Evolutionary conservation across 2,797 vertebrate genomes (phyloP).

Genomic region (Halcyon chelicuti): DNA sequence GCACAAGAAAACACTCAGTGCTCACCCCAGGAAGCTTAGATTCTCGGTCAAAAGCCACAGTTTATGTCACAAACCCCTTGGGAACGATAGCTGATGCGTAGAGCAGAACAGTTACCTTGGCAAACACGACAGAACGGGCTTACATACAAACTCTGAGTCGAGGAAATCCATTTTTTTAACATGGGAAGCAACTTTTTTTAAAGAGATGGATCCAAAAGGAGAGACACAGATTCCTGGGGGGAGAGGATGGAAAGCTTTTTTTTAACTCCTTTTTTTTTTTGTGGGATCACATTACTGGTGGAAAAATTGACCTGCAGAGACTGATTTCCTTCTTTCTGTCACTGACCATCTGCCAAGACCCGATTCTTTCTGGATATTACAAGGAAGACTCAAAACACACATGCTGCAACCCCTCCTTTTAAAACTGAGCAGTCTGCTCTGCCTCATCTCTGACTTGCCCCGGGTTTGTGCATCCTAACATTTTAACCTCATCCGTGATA

Average conservation of each 20-base stretch:
- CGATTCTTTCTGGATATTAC: neutral
- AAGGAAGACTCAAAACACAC: neutral
- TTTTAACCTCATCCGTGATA: neutral
- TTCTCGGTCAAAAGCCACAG: slow-evolving; percentile 34
- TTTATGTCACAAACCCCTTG: slow-evolving; percentile 29
- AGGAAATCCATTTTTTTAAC: slow-evolving; percentile 14
- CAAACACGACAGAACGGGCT: neutral
- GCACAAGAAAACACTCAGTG: neutral
- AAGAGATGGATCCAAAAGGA: neutral
- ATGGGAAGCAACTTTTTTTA: neutral
- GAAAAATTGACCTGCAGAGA: slow-evolving; percentile 57
- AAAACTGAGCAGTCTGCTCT: neutral
- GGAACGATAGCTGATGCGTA: accelerated
- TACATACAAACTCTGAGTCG: neutral
- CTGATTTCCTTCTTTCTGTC: slow-evolving; percentile 15
- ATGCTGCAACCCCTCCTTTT: neutral
- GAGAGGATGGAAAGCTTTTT: neutral
- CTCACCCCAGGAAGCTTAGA: neutral
- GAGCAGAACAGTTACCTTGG: neutral
- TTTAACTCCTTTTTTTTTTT: neutral
- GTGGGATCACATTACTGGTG: slow-evolving; percentile 2
- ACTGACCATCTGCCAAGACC: slow-evolving; percentile 42
- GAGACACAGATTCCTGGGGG: slow-evolving; percentile 9
- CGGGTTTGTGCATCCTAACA: neutral
- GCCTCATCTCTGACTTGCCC: neutral